A percentile compares a stretch with the other conserved stretches of the same genome.
phyloP scores from a whole-genome alignment of 1,140 invertebrate genomes.

The Capitella teleta region DNA sequence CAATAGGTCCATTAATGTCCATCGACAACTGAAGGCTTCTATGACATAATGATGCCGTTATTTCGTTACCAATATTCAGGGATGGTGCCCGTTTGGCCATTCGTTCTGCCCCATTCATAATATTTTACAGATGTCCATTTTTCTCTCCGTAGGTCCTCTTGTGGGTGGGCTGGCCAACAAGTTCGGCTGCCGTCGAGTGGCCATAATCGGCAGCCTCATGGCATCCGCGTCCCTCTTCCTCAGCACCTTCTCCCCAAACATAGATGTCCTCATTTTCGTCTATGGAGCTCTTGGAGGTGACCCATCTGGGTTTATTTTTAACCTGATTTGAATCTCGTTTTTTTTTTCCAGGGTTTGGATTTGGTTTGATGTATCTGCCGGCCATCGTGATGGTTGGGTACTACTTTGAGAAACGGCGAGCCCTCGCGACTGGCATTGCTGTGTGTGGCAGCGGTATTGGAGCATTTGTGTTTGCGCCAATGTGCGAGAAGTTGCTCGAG shows the following conservation, averaged over 20 bases:
- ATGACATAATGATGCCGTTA: too few relatives aligned
- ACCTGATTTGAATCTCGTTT: too few relatives aligned
- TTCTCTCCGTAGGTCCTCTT: constrained; percentile 71
- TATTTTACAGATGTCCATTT: too few relatives aligned
- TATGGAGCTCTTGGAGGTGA: constrained; percentile 81
- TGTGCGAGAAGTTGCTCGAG: constrained; percentile 49
- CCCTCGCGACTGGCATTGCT: constrained; percentile 83
- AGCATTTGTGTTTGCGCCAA: constrained; percentile 58
- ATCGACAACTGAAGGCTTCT: too few relatives aligned
- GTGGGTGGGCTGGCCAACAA: constrained; percentile 92
- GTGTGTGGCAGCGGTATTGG: constrained; percentile 78
- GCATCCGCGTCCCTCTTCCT: background rate
- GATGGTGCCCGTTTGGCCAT: too few relatives aligned
- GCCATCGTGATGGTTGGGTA: constrained; percentile 88
- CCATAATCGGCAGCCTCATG: constrained; percentile 59
- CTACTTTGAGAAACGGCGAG: constrained; percentile 83
- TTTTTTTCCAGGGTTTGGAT: constrained; percentile 63
- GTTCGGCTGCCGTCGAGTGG: constrained; percentile 83
- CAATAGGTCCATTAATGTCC: too few relatives aligned
- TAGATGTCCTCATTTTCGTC: constrained; percentile 54
- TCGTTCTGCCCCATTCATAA: too few relatives aligned
- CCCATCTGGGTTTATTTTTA: too few relatives aligned
- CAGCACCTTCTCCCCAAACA: constrained; percentile 4
- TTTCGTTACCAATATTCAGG: too few relatives aligned
- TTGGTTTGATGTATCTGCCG: constrained; percentile 86